Percentiles rank a stretch among this genome's conserved stretches.
These are phyloP conservation scores for Achroia grisella DNA, from an alignment of 1,140 invertebrate genomes.

Conservation along the genomic window DNA sequence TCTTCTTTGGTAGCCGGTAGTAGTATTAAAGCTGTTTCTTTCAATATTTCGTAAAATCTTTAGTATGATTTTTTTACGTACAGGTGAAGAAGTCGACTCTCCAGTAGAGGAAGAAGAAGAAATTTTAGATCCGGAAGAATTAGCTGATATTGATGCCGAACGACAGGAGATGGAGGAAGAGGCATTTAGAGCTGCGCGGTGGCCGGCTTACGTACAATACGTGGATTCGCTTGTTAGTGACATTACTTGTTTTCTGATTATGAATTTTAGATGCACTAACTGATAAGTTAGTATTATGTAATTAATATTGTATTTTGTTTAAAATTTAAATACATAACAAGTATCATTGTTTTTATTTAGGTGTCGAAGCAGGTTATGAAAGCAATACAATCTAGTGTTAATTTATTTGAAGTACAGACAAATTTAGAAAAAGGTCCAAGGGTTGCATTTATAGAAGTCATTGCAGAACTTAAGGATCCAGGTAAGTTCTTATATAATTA, in stretches of 20 bases:
- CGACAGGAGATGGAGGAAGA: conserved; percentile 45
- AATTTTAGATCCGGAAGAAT: conserved; percentile 48
- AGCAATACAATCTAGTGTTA: conserved; percentile 53
- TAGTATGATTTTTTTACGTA: neutral
- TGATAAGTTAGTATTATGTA: no score
- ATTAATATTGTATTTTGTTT: no score
- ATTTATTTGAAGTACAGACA: conserved; percentile 59
- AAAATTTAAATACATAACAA: neutral
- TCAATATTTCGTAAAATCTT: no score
- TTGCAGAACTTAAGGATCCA: conserved; percentile 62
- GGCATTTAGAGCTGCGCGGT: conserved; percentile 49
- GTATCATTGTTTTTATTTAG: conserved; percentile 21
- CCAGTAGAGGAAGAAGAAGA: conserved; percentile 52
- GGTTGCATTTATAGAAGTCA: conserved; percentile 58
- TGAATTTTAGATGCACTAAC: no score
- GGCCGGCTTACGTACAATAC: conserved; percentile 65
- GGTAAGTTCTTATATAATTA: conserved; percentile 25
- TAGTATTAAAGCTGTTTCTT: no score
- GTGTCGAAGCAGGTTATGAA: conserved; percentile 60
- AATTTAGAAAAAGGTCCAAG: conserved; percentile 57
- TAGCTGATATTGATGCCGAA: conserved; percentile 60
- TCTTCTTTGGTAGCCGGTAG: neutral
- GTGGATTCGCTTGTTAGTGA: conserved; percentile 52
- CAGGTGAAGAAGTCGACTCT: conserved; percentile 59
- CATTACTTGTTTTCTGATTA: no score